Percentiles rank a stretch among this genome's conserved stretches.
Conservation (phyloP, 2,113 vertebrate species). For the Rynchops niger region DNA sequence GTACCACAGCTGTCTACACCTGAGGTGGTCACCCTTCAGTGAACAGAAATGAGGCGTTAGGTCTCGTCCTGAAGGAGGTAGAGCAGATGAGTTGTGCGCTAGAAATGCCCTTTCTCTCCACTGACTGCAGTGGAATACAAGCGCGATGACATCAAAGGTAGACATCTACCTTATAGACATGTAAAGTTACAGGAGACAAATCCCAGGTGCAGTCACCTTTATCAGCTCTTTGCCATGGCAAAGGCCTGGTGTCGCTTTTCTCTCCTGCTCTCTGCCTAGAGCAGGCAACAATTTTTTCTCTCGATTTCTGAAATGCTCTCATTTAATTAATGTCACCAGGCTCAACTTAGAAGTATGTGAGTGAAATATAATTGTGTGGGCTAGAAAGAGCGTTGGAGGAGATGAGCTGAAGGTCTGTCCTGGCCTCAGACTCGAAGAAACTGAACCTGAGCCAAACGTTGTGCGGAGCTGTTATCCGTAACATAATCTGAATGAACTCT, state of each 20-base stretch:
- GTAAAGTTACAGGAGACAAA: background rate
- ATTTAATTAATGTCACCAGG: slow-evolving; percentile 52
- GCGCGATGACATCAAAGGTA: background rate
- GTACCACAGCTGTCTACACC: background rate
- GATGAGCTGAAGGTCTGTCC: background rate
- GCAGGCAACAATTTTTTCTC: slow-evolving; percentile 2
- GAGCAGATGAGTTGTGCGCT: background rate
- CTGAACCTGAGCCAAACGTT: slow-evolving; percentile 17
- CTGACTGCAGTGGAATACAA: background rate
- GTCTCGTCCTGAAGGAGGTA: background rate
- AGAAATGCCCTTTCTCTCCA: background rate
- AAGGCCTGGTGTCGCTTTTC: background rate
- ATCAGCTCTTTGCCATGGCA: background rate
- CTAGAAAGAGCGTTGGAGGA: background rate
- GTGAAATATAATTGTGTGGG: slow-evolving; percentile 37
- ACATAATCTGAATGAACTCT: slow-evolving; percentile 2
- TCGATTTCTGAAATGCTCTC: slow-evolving; percentile 44
- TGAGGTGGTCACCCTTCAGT: background rate
- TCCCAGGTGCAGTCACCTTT: slow-evolving; percentile 3
- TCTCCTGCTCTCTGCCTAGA: background rate
- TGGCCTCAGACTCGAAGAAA: background rate
- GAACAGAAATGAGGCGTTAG: background rate
- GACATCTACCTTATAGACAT: slow-evolving; percentile 14
- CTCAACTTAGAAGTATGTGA: slow-evolving; percentile 17
- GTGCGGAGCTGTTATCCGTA: background rate